These are phyloP conservation scores for Dione vanillae DNA, from an alignment of 2,888 invertebrate species.

Conservation along the genomic window DNA sequence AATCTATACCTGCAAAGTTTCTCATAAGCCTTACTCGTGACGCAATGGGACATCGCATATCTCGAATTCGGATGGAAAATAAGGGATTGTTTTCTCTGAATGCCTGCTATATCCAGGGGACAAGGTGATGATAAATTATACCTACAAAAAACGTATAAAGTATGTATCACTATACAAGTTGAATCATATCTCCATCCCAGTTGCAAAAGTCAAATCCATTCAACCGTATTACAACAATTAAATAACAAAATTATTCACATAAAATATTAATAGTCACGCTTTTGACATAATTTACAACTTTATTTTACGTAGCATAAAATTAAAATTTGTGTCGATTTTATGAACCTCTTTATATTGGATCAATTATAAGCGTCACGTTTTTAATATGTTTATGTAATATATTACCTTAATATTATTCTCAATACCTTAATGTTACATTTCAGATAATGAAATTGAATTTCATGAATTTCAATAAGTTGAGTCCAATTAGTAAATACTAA, in stretches of 20 bases:
- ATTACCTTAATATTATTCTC: background rate
- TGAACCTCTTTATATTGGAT: background rate
- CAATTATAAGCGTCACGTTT: background rate
- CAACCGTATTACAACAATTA: background rate
- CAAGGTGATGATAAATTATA: too few relatives aligned
- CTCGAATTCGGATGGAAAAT: too few relatives aligned
- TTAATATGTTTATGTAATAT: background rate
- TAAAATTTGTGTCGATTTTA: constrained; percentile 21
- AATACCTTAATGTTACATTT: background rate
- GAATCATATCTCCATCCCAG: background rate
- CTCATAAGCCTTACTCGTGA: too few relatives aligned
- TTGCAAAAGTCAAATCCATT: background rate
- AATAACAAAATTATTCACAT: constrained; percentile 1
- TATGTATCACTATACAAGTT: background rate
- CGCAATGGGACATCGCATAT: too few relatives aligned
- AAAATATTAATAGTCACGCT: constrained; percentile 2
- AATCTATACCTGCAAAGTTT: too few relatives aligned
- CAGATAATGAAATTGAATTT: too few relatives aligned
- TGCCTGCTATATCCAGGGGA: too few relatives aligned
- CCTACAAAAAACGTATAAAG: too few relatives aligned
- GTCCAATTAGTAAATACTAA: background rate
- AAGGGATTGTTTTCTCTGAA: too few relatives aligned
- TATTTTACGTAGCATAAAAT: constrained; percentile 29
- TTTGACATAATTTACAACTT: constrained; percentile 22
- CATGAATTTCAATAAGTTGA: background rate